A percentile compares a stretch with the other conserved stretches of the same genome.
These are phyloP conservation scores for Enteromius paludinosus DNA, from an alignment of 2,797 vertebrate genomes.

Conservation along the genomic window DNA sequence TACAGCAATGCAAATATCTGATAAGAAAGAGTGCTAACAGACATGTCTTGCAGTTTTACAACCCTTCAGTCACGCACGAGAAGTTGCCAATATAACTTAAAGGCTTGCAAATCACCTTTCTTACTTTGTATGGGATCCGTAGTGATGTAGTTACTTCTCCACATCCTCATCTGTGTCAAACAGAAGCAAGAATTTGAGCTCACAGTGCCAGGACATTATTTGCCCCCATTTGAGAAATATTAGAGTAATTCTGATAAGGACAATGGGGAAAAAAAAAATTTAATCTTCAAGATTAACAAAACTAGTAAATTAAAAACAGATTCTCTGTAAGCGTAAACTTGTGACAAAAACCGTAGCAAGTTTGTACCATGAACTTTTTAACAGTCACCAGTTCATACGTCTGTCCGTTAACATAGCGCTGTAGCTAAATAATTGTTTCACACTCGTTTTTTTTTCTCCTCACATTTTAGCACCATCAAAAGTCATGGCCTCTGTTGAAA, in stretches of 20 bases:
- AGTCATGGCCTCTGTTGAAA: slow-evolving; percentile 12
- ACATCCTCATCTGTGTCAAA: slow-evolving; percentile 33
- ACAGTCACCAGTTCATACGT: slow-evolving; percentile 6
- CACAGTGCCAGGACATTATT: slow-evolving; percentile 43
- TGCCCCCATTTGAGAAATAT: slow-evolving; percentile 9
- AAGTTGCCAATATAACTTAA: slow-evolving; percentile 2
- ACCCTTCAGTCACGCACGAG: background rate
- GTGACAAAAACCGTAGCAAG: slow-evolving; percentile 6
- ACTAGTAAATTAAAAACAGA: slow-evolving; percentile 31
- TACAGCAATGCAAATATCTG: slow-evolving; percentile 71
- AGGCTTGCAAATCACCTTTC: slow-evolving; percentile 2
- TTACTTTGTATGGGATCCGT: slow-evolving; percentile 14
- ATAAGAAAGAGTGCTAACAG: slow-evolving; percentile 49
- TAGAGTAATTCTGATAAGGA: slow-evolving; percentile 11
- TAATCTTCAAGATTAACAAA: slow-evolving; percentile 17
- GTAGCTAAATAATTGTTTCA: slow-evolving; percentile 20
- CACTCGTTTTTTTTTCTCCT: background rate
- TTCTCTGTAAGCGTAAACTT: slow-evolving; percentile 18
- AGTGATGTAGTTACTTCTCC: slow-evolving; percentile 15
- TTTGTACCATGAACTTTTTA: slow-evolving; percentile 14
- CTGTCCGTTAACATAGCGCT: slow-evolving; percentile 37
- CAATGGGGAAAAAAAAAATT: background rate
- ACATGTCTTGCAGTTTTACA: slow-evolving; percentile 9
- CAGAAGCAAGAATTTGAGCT: slow-evolving; percentile 27
- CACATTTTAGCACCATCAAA: slow-evolving; percentile 8